Percentiles rank a stretch among this genome's conserved stretches.
Conservation (phyloP, 2,797 vertebrate genomes). For the Sebastes steindachneri region DNA sequence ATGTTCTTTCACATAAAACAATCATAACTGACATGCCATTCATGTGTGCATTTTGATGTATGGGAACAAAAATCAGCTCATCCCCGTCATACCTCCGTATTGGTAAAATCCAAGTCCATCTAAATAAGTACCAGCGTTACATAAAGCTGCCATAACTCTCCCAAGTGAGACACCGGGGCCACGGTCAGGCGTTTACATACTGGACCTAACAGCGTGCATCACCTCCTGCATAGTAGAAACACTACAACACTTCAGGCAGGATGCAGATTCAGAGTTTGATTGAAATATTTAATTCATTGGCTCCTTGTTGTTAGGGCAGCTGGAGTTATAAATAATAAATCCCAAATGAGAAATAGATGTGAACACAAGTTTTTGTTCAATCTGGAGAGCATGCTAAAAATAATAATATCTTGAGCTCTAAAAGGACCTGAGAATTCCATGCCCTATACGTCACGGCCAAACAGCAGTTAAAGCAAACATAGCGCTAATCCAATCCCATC, state of each 20-base stretch:
- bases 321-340: background rate
- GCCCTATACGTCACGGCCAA: background rate
- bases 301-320: background rate
- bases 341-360: background rate
- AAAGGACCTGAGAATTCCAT: slow-evolving; percentile 26
- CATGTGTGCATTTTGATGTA: background rate
- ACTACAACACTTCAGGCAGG: background rate
- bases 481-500: slow-evolving; percentile 53
- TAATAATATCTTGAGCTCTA: background rate
- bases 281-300: background rate
- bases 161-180: slow-evolving; percentile 10
- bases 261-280: background rate
- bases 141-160: slow-evolving; percentile 46
- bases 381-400: slow-evolving; percentile 5
- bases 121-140: slow-evolving; percentile 34
- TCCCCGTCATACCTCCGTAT: background rate
- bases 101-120: background rate
- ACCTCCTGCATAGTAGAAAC: slow-evolving; percentile 15
- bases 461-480: slow-evolving; percentile 34
- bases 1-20: slow-evolving; percentile 16
- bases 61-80: background rate
- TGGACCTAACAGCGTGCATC: slow-evolving; percentile 1
- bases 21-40: background rate
- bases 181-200: slow-evolving; percentile 12
- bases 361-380: background rate